Base-by-base conservation (phyloP, 2,888 invertebrate genomes). In the Ectemnius lituratus region DNA sequence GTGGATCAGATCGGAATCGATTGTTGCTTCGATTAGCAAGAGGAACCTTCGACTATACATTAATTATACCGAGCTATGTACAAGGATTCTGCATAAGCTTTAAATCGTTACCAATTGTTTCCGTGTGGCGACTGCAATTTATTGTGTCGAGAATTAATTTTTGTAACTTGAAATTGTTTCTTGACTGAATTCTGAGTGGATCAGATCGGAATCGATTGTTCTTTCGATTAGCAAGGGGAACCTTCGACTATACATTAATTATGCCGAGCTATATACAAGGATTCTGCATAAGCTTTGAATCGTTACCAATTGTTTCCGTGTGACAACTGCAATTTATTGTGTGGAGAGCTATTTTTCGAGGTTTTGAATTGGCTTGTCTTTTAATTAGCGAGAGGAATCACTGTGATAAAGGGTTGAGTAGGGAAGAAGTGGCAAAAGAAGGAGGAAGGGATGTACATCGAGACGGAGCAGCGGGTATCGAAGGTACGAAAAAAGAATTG, bases 401-500 rank as follows among this genome's bases (percentile, higher is more conserved):
- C 6, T 2, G 37, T 37, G 37, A 8, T 37, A 37, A 37, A 37
- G 8, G 37, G 23, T 11, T 37, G 4, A 8, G 52, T 13, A 52
- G 13, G 16, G n/a, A 16, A 52, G 4, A 68, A 73, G 56, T 66
- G 60, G 58, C 46, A 47, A 18, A 14, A 27, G 65, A 62, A 11
- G 49, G 46, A 60, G 16, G 11, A 27, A 11, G 62, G 27, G 5
- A 49, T 13, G 16, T 3, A 13, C 37, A 37, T 37, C 37, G 37
- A 37, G 37, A 37, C 8, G 46, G 18, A 59, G 52, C 47, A 62
- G 59, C 49, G 49, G 66, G 58, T 63, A 63, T 56, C 46, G 61
- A 67, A 60, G 58, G 16, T 57, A 67, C 72, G 83, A 81, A 81
- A 83, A 81, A 77, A 79, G 75, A 81, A 71, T 79, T 72, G 70